Conservation (phyloP, 2,888 invertebrate genomes). For the Isoperla grammatica region DNA sequence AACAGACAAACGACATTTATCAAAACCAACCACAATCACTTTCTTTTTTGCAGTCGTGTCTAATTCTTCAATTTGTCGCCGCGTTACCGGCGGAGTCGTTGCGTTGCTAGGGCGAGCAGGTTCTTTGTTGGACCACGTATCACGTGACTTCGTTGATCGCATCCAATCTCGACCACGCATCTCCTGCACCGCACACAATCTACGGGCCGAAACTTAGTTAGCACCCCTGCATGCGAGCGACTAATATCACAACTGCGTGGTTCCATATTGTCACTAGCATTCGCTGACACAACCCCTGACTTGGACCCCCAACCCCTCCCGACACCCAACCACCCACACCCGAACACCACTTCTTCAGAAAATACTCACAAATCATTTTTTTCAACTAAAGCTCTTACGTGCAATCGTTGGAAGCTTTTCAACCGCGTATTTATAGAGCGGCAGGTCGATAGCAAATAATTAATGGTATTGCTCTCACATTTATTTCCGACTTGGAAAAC, state of each 20-base stretch:
- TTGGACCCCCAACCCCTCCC: neutral
- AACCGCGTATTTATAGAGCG: neutral
- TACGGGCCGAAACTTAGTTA: conserved; percentile 23
- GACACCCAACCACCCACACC: neutral
- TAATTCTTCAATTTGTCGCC: no score
- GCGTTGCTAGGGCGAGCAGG: no score
- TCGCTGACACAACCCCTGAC: conserved; percentile 9
- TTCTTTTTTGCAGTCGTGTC: no score
- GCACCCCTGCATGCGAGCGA: conserved; percentile 18
- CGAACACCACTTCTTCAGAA: conserved; percentile 3
- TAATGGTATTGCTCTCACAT: no score
- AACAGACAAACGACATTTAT: no score
- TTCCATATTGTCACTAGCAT: conserved; percentile 18
- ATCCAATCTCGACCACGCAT: conserved; percentile 19
- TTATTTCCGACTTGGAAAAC: no score
- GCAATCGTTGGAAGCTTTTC: neutral
- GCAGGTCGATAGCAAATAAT: no score
- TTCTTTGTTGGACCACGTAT: conserved; percentile 3
- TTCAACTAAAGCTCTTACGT: conserved; percentile 8
- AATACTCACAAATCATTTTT: neutral
- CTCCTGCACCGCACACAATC: conserved; percentile 18
- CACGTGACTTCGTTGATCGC: conserved; percentile 15
- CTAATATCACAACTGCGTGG: conserved; percentile 19
- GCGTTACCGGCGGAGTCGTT: no score
- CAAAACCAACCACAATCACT: no score